Conservation (phyloP, 2,797 vertebrate species). For the Macropus fuliginosus region DNA sequence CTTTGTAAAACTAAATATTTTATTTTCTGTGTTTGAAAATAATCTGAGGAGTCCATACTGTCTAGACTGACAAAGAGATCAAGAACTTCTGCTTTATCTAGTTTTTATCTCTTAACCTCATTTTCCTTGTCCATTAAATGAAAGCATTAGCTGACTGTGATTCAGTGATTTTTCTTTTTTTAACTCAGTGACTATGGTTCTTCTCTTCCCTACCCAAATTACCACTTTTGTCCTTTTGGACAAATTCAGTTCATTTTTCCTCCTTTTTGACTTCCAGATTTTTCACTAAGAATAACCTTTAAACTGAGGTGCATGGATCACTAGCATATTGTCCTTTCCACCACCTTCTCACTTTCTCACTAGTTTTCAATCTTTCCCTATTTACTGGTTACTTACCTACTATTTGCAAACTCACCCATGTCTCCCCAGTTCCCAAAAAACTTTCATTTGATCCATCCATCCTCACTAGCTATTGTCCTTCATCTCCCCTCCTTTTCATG, state of each 20-base stretch:
- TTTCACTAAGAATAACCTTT: background rate
- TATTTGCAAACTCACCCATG: background rate
- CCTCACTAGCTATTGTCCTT: background rate
- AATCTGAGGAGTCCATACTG: background rate
- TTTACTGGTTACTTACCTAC: background rate
- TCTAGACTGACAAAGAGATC: background rate
- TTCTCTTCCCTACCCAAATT: background rate
- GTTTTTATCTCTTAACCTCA: background rate
- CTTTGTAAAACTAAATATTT: background rate
- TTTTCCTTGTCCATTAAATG: background rate
- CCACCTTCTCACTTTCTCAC: background rate
- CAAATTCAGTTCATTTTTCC: background rate
- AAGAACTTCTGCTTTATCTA: background rate
- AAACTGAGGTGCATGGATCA: background rate
- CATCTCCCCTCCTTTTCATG: background rate
- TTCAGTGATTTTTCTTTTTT: background rate
- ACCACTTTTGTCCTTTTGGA: background rate
- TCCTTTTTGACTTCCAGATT: background rate
- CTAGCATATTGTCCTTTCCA: background rate
- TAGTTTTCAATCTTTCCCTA: background rate
- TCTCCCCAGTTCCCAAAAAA: background rate
- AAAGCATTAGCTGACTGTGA: background rate
- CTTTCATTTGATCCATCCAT: background rate
- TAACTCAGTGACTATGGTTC: background rate
- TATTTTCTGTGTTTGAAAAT: background rate